A percentile compares a stretch with the other conserved stretches of the same genome.
These are phyloP conservation scores for Sarcophaga caerulescens DNA, from an alignment of 2,888 invertebrate species.

Conservation along the genomic window DNA sequence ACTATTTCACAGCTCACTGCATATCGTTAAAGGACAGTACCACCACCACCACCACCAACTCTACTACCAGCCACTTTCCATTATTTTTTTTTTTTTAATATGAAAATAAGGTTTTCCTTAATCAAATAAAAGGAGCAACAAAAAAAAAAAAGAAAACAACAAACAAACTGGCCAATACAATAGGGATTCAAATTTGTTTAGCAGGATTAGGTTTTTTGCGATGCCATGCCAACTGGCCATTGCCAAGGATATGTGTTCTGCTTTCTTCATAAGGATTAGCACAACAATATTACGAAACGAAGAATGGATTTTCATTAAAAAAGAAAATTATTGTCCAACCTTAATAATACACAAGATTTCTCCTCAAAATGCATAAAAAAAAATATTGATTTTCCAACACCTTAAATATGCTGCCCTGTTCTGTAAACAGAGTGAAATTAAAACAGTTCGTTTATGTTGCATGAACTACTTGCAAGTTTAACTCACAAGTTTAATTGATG, in stretches of 20 bases:
- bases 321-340: too few species aligned
- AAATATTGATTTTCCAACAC: conserved; percentile 7
- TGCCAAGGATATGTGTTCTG: background rate
- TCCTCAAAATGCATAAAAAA: background rate
- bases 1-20: conserved; percentile 78
- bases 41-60: background rate
- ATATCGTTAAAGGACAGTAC: conserved; percentile 43
- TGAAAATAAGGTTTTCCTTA: too few species aligned
- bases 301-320: too few species aligned
- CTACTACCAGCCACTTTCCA: too few species aligned
- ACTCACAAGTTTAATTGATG: too few species aligned
- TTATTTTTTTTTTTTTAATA: too few species aligned
- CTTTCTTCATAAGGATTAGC: conserved; percentile 31
- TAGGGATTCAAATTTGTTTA: background rate
- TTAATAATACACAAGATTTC: too few species aligned
- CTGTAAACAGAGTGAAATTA: too few species aligned
- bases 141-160: background rate
- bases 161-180: conserved; percentile 31
- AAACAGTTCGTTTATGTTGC: too few species aligned
- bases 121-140: conserved; percentile 11
- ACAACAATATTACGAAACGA: too few species aligned
- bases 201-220: conserved; percentile 32
- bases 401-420: too few species aligned
- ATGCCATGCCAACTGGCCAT: background rate
- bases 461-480: too few species aligned